Conservation (phyloP, 1,140 invertebrate species). For the Hypothenemus hampei region DNA sequence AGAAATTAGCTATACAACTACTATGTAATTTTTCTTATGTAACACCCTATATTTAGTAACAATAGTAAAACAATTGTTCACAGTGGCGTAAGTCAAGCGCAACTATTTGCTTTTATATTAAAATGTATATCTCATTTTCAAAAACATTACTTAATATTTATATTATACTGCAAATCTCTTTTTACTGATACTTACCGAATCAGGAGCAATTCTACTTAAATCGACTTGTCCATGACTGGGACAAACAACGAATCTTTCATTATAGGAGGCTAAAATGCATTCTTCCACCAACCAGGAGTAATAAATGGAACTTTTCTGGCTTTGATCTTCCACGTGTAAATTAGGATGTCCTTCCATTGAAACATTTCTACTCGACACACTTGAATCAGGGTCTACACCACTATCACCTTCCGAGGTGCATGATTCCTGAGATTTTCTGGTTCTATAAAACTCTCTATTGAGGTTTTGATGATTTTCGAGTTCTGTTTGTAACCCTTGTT, state of each 20-base stretch:
- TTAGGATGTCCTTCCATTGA: slow-evolving; percentile 72
- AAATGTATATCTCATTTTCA: no score
- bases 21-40: no score
- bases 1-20: no score
- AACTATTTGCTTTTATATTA: no score
- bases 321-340: slow-evolving; percentile 33
- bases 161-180: no score
- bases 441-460: slow-evolving; percentile 29
- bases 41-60: no score
- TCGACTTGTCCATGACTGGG: slow-evolving; percentile 68
- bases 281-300: slow-evolving; percentile 90
- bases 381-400: slow-evolving; percentile 69
- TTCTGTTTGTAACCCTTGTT: no score
- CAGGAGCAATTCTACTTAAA: slow-evolving; percentile 74
- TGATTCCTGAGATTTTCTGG: slow-evolving; percentile 65
- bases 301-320: slow-evolving; percentile 36
- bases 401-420: slow-evolving; percentile 73
- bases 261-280: slow-evolving; percentile 84
- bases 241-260: slow-evolving; percentile 64
- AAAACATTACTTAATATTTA: no score
- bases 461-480: slow-evolving; percentile 27
- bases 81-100: no score
- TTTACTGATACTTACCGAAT: slow-evolving; percentile 67
- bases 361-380: slow-evolving; percentile 68
- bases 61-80: no score